Percentiles rank a stretch among this genome's conserved stretches.
Conservation (phyloP, 2,888 invertebrate genomes). For the Diarsia mendica region DNA sequence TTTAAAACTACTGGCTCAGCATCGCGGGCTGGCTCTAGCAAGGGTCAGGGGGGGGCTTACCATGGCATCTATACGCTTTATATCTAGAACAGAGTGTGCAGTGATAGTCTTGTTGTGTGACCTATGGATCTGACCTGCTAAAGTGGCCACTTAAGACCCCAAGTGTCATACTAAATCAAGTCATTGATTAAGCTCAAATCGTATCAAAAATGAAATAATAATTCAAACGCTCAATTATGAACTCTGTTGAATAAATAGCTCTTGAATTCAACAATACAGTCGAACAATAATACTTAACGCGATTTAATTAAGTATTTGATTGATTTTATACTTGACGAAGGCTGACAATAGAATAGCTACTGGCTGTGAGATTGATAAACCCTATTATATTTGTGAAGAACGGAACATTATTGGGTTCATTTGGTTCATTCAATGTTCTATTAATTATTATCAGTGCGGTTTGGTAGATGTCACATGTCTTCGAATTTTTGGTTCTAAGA, state of each 20-base stretch:
- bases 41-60: no score
- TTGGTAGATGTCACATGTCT: no score
- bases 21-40: no score
- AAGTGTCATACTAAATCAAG: background rate
- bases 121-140: no score
- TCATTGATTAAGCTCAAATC: background rate
- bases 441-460: background rate
- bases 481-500: no score
- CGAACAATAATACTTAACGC: constrained; percentile 40
- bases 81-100: no score
- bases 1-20: no score
- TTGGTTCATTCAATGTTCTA: constrained; percentile 20
- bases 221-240: background rate
- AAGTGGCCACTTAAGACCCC: no score
- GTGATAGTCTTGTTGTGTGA: no score
- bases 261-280: constrained; percentile 8
- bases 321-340: constrained; percentile 31
- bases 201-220: background rate
- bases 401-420: constrained; percentile 24
- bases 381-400: constrained; percentile 35
- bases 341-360: constrained; percentile 23
- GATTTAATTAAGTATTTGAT: constrained; percentile 54
- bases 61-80: no score
- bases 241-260: constrained; percentile 1
- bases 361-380: constrained; percentile 35